phyloP scores from a whole-genome alignment of 2,888 invertebrate species.

The Coelinius sp. region DNA sequence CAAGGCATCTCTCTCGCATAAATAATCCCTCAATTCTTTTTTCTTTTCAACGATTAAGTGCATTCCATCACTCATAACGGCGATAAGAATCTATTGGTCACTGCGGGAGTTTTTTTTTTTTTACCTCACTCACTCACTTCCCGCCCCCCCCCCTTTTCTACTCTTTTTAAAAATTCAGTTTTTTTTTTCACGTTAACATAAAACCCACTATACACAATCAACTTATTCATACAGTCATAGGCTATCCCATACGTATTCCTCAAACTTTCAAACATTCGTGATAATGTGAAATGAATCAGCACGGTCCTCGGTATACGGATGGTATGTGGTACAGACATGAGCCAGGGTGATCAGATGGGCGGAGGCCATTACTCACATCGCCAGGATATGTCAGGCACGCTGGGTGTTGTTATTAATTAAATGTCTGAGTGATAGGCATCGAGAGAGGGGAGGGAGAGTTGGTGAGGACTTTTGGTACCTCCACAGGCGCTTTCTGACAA shows the following conservation, averaged over 20 bases:
- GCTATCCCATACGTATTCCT: constrained; percentile 17
- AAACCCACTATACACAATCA: not conserved
- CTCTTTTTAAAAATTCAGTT: not conserved
- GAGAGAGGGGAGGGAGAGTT: constrained; percentile 42
- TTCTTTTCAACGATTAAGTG: constrained; percentile 20
- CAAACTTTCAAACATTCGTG: constrained; percentile 53
- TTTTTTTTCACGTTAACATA: not conserved
- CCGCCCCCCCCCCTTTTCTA: not conserved
- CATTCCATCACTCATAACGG: constrained; percentile 25
- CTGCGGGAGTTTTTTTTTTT: constrained; percentile 19
- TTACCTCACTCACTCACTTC: not conserved
- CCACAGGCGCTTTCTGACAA: not conserved
- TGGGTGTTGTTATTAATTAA: constrained; percentile 69
- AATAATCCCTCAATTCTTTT: constrained; percentile 7
- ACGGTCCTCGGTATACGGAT: constrained; percentile 44
- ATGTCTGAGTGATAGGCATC: constrained; percentile 68
- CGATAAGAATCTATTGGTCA: constrained; percentile 25
- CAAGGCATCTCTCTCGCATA: constrained; percentile 2
- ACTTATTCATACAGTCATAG: constrained; percentile 11
- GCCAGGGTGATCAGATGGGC: constrained; percentile 63
- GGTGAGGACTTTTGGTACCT: not conserved
- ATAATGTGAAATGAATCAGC: constrained; percentile 61
- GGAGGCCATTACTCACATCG: constrained; percentile 66
- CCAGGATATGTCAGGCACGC: constrained; percentile 63
- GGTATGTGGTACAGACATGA: constrained; percentile 53